phyloP scores from a whole-genome alignment of 1,140 invertebrate species.

The Nixonia krombeini region DNA sequence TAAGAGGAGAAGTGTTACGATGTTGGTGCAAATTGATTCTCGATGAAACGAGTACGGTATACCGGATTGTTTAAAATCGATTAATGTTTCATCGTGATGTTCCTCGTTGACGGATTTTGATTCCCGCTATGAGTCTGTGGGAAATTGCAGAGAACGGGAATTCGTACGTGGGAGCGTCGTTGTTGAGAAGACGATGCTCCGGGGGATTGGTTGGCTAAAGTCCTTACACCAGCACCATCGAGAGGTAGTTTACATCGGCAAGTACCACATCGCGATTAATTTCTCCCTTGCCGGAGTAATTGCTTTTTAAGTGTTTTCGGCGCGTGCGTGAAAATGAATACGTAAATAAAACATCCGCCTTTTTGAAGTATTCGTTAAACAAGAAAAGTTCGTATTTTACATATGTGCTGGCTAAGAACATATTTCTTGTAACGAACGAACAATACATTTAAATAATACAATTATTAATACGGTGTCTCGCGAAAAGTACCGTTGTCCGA shows the following conservation, averaged over 20 bases:
- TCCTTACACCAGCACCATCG: slow-evolving; percentile 58
- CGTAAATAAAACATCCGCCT: not conserved
- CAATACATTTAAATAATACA: too few species aligned
- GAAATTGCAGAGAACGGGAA: slow-evolving; percentile 38
- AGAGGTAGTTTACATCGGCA: slow-evolving; percentile 64
- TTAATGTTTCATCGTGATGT: not conserved
- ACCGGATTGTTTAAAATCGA: too few species aligned
- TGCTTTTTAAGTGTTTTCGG: slow-evolving; percentile 55
- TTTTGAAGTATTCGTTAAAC: not conserved
- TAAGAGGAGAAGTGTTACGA: too few species aligned
- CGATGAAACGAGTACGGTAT: too few species aligned
- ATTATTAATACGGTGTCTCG: too few species aligned
- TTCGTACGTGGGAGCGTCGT: slow-evolving; percentile 34
- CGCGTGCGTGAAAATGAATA: slow-evolving; percentile 53
- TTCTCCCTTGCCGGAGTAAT: slow-evolving; percentile 56
- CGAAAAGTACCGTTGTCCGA: too few species aligned
- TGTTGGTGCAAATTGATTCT: too few species aligned
- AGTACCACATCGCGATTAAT: slow-evolving; percentile 59
- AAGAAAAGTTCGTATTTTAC: not conserved
- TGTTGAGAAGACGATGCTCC: slow-evolving; percentile 51
- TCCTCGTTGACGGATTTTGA: too few species aligned
- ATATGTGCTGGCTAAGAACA: too few species aligned
- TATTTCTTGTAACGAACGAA: too few species aligned
- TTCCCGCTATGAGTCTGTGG: slow-evolving; percentile 27
- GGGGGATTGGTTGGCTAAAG: slow-evolving; percentile 57